Evolutionary conservation across 2,797 vertebrate genomes (phyloP), one percentile per base, ranked within the genome.

Genomic region (Psittacula echo): DNA sequence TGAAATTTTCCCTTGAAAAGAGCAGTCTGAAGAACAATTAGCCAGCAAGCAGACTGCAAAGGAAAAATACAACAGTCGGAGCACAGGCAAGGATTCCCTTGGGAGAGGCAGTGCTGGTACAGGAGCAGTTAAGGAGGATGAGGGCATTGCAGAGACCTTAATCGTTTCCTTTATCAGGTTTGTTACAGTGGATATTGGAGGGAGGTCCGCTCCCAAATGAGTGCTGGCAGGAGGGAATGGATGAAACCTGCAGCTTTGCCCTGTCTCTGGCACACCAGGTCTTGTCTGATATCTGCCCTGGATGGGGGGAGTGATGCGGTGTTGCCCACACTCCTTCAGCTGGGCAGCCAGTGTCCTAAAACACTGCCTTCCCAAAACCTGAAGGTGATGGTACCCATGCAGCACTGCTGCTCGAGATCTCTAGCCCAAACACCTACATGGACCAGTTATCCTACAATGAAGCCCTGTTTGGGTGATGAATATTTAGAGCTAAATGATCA

Each of bases 21-120:
- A 83, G 62, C 64, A 81, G 23, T 84, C 87, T 90, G 89, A 92
- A 92, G 89, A 94, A 67, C 87, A 94, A 75, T 94, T 94, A 94
- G 73, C 81, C 78, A 48, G 64, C 6, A 16, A 90, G 73, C 60
- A 53, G 73, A 86, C 91, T 93, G 87, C 62, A 86, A 77, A 85
- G 41, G 20, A 23, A 62, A 94, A 60, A 65, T 74, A 62, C 51
- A 45, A 9, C 4, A 2, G 22, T 60, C 0, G 0, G 19, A 39
- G 18, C 50, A 54, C 1, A 3, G n/a, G n/a, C 3, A 1, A 79
- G 67, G 61, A 58, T 86, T 87, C 83, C 32, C 51, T 21, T 1
- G 7, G 71, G 91, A 91, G 60, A 64, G 37, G 37, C 48, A 37
- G 42, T 86, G 51, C 56, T 79, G 48, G 51, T 79, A 13, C 7